Conservation (phyloP, 2,888 invertebrate genomes). For the Orthosia incerta region DNA sequence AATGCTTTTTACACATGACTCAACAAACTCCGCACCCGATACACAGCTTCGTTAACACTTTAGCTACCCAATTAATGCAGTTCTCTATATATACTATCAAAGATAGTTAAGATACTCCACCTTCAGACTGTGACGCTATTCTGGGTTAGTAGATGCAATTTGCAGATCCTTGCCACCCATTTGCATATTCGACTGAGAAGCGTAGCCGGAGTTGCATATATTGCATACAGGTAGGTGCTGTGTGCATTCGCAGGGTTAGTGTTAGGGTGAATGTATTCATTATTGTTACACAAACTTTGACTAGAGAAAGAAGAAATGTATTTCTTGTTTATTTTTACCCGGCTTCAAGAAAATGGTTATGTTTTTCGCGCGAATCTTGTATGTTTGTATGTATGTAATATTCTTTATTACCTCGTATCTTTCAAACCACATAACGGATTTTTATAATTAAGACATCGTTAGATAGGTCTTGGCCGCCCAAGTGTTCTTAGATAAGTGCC, state of each 20-base stretch:
- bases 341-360: no score
- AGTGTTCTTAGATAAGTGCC: no score
- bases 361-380: no score
- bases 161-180: slow-evolving; percentile 49
- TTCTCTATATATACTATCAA: not conserved
- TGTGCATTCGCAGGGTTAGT: slow-evolving; percentile 16
- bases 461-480: no score
- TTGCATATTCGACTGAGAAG: slow-evolving; percentile 45
- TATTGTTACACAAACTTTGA: not conserved
- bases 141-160: slow-evolving; percentile 50
- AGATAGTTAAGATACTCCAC: slow-evolving; percentile 5
- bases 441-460: no score
- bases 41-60: not conserved
- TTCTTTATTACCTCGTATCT: no score
- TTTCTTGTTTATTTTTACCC: not conserved
- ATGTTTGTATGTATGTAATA: no score
- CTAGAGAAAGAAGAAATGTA: not conserved
- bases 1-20: not conserved
- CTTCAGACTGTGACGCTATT: slow-evolving; percentile 22
- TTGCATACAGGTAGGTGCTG: not conserved
- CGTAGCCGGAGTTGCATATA: slow-evolving; percentile 18
- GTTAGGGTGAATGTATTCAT: slow-evolving; percentile 21
- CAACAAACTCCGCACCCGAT: not conserved
- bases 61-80: slow-evolving; percentile 19
- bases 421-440: no score